These are phyloP conservation scores for Eutolmus rufibarbis DNA, from an alignment of 2,888 invertebrate genomes.

Conservation along the genomic window DNA sequence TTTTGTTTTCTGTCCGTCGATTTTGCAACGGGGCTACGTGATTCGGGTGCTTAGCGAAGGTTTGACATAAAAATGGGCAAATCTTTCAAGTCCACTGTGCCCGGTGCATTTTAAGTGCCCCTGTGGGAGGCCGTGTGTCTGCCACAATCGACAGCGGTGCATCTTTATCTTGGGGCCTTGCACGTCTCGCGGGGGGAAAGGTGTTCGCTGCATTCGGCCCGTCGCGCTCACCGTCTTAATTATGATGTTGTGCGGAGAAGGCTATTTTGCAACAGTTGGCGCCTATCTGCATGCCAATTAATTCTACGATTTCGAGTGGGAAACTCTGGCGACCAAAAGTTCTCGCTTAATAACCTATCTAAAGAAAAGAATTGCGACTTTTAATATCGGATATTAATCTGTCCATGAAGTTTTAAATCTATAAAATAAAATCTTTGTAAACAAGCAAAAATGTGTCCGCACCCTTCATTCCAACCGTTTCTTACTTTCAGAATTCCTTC, in stretches of 20 bases:
- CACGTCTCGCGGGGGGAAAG: neutral
- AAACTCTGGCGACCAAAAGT: neutral
- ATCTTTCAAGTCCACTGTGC: neutral
- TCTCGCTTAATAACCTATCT: neutral
- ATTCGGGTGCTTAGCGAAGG: neutral
- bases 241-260: neutral
- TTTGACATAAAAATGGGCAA: neutral
- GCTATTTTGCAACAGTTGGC: neutral
- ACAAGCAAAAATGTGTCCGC: no score
- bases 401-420: no score
- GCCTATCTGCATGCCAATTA: neutral
- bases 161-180: neutral
- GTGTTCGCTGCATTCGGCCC: neutral
- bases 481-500: no score
- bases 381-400: no score
- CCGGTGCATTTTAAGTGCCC: neutral
- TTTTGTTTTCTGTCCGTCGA: neutral
- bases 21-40: neutral
- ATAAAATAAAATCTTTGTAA: no score
- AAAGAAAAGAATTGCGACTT: no score
- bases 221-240: neutral
- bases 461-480: no score
- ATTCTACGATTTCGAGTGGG: neutral
- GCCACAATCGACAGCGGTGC: neutral
- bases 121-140: neutral